Conservation (phyloP, 2,888 invertebrate genomes). For the Lycophotia porphyrea region DNA sequence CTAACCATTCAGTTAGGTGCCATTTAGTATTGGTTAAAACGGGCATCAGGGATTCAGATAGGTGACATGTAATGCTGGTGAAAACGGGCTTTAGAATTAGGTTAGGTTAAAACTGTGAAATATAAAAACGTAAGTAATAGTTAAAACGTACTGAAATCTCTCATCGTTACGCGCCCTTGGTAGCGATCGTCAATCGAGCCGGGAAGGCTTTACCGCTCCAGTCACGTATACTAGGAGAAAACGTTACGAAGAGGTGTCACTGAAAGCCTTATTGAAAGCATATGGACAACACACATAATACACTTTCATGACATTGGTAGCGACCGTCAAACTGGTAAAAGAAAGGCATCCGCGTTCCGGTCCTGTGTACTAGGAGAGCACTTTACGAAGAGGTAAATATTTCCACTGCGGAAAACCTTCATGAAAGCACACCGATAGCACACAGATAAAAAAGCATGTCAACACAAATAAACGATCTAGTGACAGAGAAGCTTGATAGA, state of each 20-base stretch:
- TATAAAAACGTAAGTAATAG: no score
- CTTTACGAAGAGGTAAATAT: not conserved
- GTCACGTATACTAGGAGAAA: not conserved
- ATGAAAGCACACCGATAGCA: not conserved
- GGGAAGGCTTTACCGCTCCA: not conserved
- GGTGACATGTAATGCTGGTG: no score
- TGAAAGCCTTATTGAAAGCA: not conserved
- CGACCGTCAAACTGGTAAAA: no score
- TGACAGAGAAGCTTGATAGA: not conserved
- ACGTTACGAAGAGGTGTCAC: not conserved
- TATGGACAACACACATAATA: no score
- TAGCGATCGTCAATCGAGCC: not conserved
- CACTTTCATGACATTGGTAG: not conserved
- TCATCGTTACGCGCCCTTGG: no score
- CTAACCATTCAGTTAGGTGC: no score
- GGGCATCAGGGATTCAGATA: no score
- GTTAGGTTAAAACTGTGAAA: no score
- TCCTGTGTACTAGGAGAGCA: constrained; percentile 16
- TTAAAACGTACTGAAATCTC: no score
- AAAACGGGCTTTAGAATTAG: no score
- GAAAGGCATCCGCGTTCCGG: constrained; percentile 19
- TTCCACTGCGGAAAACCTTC: not conserved
- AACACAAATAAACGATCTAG: not conserved
- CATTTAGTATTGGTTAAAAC: no score
- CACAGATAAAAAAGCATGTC: not conserved